Evolutionary conservation across 2,888 invertebrate species (phyloP), one percentile per base, ranked within the genome.

Genomic region (Adineta ricciae): DNA sequence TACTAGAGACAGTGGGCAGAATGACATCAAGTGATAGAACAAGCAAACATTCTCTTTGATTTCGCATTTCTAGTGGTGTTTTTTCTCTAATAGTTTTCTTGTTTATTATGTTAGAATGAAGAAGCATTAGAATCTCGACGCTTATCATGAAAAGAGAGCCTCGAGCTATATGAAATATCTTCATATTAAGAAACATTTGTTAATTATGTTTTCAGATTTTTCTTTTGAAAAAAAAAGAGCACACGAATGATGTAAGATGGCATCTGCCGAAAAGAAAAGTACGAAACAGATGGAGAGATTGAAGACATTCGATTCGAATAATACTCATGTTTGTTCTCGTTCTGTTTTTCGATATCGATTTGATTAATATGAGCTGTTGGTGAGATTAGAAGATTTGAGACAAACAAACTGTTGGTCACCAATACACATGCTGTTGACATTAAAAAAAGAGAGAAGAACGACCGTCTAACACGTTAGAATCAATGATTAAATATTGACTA

Each of bases 401-500:
- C 64, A 64, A 64, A 64, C 64, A 64, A 64, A 32, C 27, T 64
- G 64, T 27, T 64, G 27, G 32, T 64, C 64, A 64, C 64, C 32
- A 64, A 4, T 19, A 64, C 16, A 64, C 36, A 64, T 27, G 64
- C 27, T 64, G 32, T 64, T 64, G 64, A 64, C 64, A 64, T 19
- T 32, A 27, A 56, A 7, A 64, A 64, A n/a, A n/a, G n/a, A n/a
- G n/a, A n/a, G n/a, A n/a, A n/a, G n/a, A 64, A 64, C 32, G 19
- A 50, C 14, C 11, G 50, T 19, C 50, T 64, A 64, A 64, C 64
- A 32, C 19, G 19, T 64, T 64, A 64, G 64, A 64, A 27, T 19
- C 32, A 64, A 32, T 64, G 64, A 64, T 64, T 64, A 64, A 64
- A 64, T 64, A 64, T 64, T 64, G 64, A 64, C 64, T 64, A 64